Percentiles rank a stretch among this genome's conserved stretches.
phyloP scores from a whole-genome alignment of 1,140 invertebrate genomes.

The Neelides sp. region DNA sequence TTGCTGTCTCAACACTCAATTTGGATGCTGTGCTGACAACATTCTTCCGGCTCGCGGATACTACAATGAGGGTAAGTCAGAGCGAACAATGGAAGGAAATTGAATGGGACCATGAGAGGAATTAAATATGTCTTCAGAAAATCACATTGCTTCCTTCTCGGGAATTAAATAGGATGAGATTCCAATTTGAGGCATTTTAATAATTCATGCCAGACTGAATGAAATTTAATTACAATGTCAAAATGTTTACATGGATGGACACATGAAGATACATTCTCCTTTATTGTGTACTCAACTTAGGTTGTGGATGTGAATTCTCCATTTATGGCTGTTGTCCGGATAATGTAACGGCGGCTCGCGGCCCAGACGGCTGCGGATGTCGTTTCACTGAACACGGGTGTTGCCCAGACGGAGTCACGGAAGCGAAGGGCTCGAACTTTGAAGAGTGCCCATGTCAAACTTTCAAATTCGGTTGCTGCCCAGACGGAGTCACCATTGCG shows the following conservation, averaged over 20 bases:
- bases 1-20: slow-evolving; percentile 57
- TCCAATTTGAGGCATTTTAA: no score
- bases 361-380: slow-evolving; percentile 37
- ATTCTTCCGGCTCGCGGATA: slow-evolving; percentile 67
- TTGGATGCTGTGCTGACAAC: slow-evolving; percentile 83
- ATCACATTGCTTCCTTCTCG: no score
- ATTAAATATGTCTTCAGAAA: no score
- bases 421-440: slow-evolving; percentile 41
- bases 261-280: no score
- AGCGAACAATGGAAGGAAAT: not conserved
- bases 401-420: slow-evolving; percentile 51
- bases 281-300: slow-evolving; percentile 62
- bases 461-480: slow-evolving; percentile 83
- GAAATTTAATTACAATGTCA: no score
- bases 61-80: slow-evolving; percentile 49
- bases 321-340: slow-evolving; percentile 76
- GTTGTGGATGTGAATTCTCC: slow-evolving; percentile 70
- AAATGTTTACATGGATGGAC: no score
- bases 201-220: no score
- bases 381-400: slow-evolving; percentile 30
- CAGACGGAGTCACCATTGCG: slow-evolving; percentile 69
- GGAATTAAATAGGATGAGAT: no score
- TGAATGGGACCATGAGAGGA: not conserved
- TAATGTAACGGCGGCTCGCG: slow-evolving; percentile 52
- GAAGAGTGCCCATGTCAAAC: slow-evolving; percentile 71